Evolutionary conservation across 2,113 vertebrate species (phyloP), one percentile per base, ranked within the genome.

Genomic region (Myodes glareolus): DNA sequence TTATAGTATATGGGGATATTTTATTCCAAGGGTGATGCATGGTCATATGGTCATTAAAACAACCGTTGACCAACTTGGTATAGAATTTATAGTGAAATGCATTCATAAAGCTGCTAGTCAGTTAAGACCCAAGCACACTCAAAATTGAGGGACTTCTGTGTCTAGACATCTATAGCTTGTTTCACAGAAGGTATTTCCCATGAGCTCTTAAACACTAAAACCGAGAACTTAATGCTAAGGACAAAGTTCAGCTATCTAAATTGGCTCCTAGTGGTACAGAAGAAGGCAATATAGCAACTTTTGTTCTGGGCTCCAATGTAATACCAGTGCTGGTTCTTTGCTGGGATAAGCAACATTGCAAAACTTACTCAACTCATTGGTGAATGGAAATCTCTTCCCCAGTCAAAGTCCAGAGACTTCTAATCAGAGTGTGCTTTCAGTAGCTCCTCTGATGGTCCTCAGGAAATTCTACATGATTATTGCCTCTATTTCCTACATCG

Each of bases 291-390:
- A 23, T 73, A 45, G 25, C 76, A 97, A 93, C 42, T 96, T 97
- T 77, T 82, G 52, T 86, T 89, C 58, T 97, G 31, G 47, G 67
- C 89, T 96, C 70, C 96, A 92, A 97, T 94, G 93, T 97, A 94
- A 95, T 88, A 90, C 50, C 55, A 95, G 95, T 36, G 91, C 33
- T 84, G 52, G 88, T 70, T 87, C 90, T 96, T 97, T 94, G 86
- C 87, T 96, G 19, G 21, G 6, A 92, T 76, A 96, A 47, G 67
- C 89, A 97, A 91, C 61, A 92, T 91, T 95, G 90, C 39, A 88
- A 98, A 95, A 65, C 92, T 97, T 96, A 97, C 92, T 92, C 95
- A 85, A 97, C 65, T 97, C 97, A 84, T 97, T 96, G 86, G 86
- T 98, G 94, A 94, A 98, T 94, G 77, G 91, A 98, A 87, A 94